Evolutionary conservation across 2,888 invertebrate species (phyloP), one percentile per base, ranked within the genome.

Genomic region (Sphinx pinastri): DNA sequence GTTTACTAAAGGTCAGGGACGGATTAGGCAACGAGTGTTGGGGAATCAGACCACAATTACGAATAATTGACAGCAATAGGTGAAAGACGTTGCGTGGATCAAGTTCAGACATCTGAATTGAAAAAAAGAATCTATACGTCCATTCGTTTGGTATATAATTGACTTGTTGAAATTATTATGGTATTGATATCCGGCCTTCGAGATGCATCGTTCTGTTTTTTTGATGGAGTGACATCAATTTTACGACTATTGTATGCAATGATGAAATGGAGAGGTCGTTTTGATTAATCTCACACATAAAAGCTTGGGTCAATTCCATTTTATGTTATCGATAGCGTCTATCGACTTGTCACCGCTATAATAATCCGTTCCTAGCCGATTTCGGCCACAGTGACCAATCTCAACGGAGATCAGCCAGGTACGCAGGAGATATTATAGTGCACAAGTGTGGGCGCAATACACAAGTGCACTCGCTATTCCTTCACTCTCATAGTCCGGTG

Each of bases 31-130:
- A 70, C 67, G 57, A 52, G 16, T 58, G 52, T 59, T 45, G 60
- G 54, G 60, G 52, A 70, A 70, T 70, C 67, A 51, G 70, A 67
- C 59, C 67, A 67, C 70, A 70, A 70, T 70, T 70, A 70, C 67
- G 67, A 55, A 70, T 70, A 70, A 70, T 70, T 70, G 70, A 52
- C 70, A 57, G 67, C 70, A 70, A 70, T 67, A 70, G 70, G 70
- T 70, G 70, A 70, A 70, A 70, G 70, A 70, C 57, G 19, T 19
- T 68, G 57, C 52, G n/a, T 38, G 58, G 67, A 70, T 70, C 70
- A 68, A 70, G 59, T 67, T 52, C 68, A 68, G 31, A 63, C 19
- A 45, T 63, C 19, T 52, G 54, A 45, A 69, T 69, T 63, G 63
- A 60, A 52, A 69, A 63, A 45, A 57, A 54, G 14, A 52, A 69